Conservation (phyloP, 2,113 vertebrate species). For the Hoplias malabaricus region DNA sequence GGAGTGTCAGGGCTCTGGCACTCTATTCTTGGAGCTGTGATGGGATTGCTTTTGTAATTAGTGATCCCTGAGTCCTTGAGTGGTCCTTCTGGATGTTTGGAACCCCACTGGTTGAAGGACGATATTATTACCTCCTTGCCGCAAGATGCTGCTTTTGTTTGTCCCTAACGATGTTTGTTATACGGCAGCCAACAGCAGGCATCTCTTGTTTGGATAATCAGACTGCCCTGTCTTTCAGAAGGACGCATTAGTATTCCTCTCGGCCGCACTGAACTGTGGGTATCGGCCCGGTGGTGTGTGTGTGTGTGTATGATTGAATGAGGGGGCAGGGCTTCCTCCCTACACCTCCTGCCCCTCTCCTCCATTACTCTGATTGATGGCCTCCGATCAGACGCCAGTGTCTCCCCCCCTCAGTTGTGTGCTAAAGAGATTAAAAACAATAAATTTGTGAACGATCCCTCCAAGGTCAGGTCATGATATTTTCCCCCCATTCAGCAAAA, state of each 20-base stretch:
- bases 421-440: conserved; percentile 53
- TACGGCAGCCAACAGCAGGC: conserved; percentile 23
- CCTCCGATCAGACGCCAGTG: conserved; percentile 7
- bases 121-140: conserved; percentile 12
- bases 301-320: conserved; percentile 8
- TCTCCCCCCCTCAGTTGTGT: background rate
- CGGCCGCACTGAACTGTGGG: background rate
- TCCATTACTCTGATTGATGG: conserved; percentile 51
- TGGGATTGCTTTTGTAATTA: conserved; percentile 56
- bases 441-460: conserved; percentile 40
- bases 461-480: conserved; percentile 43
- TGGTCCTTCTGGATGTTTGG: conserved; percentile 10
- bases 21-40: conserved; percentile 43
- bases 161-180: conserved; percentile 12
- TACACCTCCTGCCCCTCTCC: conserved; percentile 25
- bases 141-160: background rate
- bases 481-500: conserved; percentile 21
- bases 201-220: conserved; percentile 36
- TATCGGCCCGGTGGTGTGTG: conserved; percentile 29
- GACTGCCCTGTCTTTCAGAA: conserved; percentile 25
- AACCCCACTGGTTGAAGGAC: conserved; percentile 41
- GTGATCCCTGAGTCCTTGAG: conserved; percentile 47
- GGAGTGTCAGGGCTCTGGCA: conserved; percentile 46
- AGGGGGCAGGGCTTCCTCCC: conserved; percentile 10
- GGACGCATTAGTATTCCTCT: conserved; percentile 20